These are phyloP conservation scores for Epicampocera succincta DNA, from an alignment of 2,888 invertebrate genomes.

Conservation along the genomic window DNA sequence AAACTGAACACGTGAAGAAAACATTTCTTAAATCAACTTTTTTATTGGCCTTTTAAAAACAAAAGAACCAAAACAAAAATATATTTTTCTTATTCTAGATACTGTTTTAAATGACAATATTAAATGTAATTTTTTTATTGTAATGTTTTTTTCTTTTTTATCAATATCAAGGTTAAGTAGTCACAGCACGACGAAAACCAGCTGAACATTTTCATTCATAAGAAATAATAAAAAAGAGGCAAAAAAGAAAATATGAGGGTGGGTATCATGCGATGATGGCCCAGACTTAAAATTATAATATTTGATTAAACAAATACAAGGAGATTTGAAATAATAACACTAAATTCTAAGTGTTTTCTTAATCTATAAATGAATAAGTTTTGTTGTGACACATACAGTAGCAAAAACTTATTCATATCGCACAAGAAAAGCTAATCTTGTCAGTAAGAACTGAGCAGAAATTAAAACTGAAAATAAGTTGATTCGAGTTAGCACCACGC, in stretches of 20 bases:
- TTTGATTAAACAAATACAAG: too few relatives aligned
- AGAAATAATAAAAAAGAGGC: slow-evolving; percentile 1
- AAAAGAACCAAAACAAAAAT: not conserved
- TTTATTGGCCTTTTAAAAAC: not conserved
- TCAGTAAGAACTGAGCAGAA: too few relatives aligned
- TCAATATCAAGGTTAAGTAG: slow-evolving; percentile 53
- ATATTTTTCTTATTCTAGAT: slow-evolving; percentile 2
- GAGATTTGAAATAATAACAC: too few relatives aligned
- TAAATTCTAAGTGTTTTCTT: too few relatives aligned
- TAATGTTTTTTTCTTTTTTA: slow-evolving; percentile 16
- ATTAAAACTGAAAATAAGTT: too few relatives aligned
- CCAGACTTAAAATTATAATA: not conserved
- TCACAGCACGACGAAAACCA: not conserved
- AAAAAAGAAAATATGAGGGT: not conserved
- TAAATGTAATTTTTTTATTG: slow-evolving; percentile 25
- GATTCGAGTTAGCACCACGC: too few relatives aligned
- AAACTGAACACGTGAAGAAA: not conserved
- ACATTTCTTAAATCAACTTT: slow-evolving; percentile 13
- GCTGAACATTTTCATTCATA: slow-evolving; percentile 37
- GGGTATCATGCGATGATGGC: not conserved
- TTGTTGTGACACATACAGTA: too few relatives aligned
- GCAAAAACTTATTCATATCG: too few relatives aligned
- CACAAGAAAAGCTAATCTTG: too few relatives aligned
- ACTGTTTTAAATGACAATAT: slow-evolving; percentile 33
- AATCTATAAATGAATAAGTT: too few relatives aligned